Base-by-base conservation (phyloP, 1,140 invertebrate species). In the Hyles vespertilio region DNA sequence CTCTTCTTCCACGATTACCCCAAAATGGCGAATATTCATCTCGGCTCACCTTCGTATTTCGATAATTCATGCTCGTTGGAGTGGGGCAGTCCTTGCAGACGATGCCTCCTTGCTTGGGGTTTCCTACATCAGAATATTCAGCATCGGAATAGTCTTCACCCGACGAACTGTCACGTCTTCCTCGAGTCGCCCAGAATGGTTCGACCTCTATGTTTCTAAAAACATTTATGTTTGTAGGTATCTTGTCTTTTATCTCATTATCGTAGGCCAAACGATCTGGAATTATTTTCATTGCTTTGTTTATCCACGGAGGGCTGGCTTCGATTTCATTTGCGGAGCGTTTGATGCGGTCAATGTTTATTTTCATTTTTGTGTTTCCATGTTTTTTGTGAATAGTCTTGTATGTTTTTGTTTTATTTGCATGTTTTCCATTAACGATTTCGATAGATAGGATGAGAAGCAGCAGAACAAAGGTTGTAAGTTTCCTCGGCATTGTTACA, bases 121-220 rank as follows among this genome's bases (percentile, higher is more conserved):
- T 33, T 11, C 5, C 50, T 32, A n/a, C 10, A 11, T 57, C 59
- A 12, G 58, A 46, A 46, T 63, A 65, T 44, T 67, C 57, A 32
- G 59, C 50, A 36, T 72, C 65, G 40, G 46, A 43, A 34, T 59
- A 53, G 32, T 63, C 69, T 71, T 81, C 80, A 49, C 61, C 61
- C 1, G 69, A 76, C n/a, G 69, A 70, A 60, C 70, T 69, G 5
- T 83, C 79, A 12, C 81, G 60, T 59, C 77, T 69, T 8, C 81
- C 84, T 66, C 82, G 67, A 5, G 59, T 74, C 8, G 69, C 83
- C 83, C 84, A 86, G 66, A 88, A 88, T 11, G 82, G 84, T 47
- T 61, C 52, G 8, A 82, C 74, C 36, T 78, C 1, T 40, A 40
- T 33, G 36, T 54, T 32, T 47, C 40, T 47, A 44, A 45, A 47